Base-by-base conservation (phyloP, 2,797 vertebrate species). In the Pseudotriccus pelzelni region DNA sequence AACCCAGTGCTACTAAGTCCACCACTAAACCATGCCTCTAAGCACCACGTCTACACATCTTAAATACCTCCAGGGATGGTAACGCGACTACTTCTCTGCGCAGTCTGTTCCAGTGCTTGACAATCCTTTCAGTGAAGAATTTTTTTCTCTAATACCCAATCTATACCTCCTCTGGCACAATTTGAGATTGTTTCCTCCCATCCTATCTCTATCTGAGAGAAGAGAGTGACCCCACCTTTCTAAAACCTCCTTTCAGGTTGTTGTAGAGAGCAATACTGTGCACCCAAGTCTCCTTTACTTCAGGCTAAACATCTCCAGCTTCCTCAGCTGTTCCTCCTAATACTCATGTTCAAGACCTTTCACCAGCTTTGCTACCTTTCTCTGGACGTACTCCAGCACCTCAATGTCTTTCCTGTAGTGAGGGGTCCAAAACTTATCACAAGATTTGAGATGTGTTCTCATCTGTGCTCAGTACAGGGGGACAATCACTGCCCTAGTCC, bases 381-480 rank as follows among this genome's bases (percentile, higher is more conserved):
- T 77, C 11, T 63, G 32, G 6, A 85, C 0, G 0, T 3, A 1
- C 21, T 63, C 9, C 44, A 85, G 12, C 3, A 63, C 34, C 12
- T 77, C 49, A 53, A 2, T 24, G 8, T 34, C 53, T 17, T n/a
- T 64, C 44, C 39, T 44, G 30, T 13, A 28, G 8, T 13, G 12
- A 49, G 7, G 24, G 22, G 14, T 25, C 25, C 62, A 67, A 46
- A 67, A 46, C 15, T 36, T 27, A 64, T 5, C 2, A 25, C 15
- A 41, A 14, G 27, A 47, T 53, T 64, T 7, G 23, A 43, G 11
- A 6, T n/a, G 3, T 5, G 19, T 7, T 13, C 11, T 70, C 30
- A 53, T 18, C 27, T 36, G 9, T 53, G 50, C 34, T 23, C 8
- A 41, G 7, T 32, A 41, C 9, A 70, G 16, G 52, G 16, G 7